phyloP scores from a whole-genome alignment of 2,888 invertebrate genomes.

The Idaea biselata region DNA sequence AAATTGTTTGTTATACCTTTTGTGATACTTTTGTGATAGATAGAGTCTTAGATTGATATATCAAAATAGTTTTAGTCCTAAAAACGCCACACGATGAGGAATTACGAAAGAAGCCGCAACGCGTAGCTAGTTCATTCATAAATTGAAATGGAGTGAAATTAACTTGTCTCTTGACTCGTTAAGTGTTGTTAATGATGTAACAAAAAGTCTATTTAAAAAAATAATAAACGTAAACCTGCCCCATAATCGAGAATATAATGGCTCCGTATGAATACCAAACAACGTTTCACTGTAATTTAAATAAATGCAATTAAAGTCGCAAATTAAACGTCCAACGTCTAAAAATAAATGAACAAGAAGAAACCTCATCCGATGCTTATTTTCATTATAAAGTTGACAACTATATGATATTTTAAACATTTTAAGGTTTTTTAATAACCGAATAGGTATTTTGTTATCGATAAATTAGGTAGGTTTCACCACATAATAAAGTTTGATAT shows the following conservation, averaged over 20 bases:
- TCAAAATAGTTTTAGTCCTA: too few relatives aligned
- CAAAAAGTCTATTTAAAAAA: background rate
- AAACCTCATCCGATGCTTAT: conserved; percentile 26
- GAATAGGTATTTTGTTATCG: conserved; percentile 32
- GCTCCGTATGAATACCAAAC: background rate
- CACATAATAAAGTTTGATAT: conserved; percentile 50
- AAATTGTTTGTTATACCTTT: too few relatives aligned
- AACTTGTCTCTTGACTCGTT: background rate
- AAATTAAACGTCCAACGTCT: conserved; percentile 47
- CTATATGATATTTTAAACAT: conserved; percentile 33
- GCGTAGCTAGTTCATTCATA: background rate
- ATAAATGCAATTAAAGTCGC: conserved; percentile 52
- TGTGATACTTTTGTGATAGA: too few relatives aligned
- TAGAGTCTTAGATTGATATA: too few relatives aligned
- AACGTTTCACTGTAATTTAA: conserved; percentile 37
- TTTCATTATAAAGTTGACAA: conserved; percentile 31
- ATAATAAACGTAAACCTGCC: background rate
- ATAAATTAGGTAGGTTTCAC: conserved; percentile 48
- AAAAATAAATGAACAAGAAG: conserved; percentile 40
- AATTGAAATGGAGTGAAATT: background rate
- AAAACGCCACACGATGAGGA: too few relatives aligned
- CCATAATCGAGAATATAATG: background rate
- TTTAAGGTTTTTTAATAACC: conserved; percentile 31
- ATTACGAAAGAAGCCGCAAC: background rate
- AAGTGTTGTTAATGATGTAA: background rate